Evolutionary conservation across 2,797 vertebrate species (phyloP), one percentile per base, ranked within the genome.

Genomic region (Scyliorhinus canicula): DNA sequence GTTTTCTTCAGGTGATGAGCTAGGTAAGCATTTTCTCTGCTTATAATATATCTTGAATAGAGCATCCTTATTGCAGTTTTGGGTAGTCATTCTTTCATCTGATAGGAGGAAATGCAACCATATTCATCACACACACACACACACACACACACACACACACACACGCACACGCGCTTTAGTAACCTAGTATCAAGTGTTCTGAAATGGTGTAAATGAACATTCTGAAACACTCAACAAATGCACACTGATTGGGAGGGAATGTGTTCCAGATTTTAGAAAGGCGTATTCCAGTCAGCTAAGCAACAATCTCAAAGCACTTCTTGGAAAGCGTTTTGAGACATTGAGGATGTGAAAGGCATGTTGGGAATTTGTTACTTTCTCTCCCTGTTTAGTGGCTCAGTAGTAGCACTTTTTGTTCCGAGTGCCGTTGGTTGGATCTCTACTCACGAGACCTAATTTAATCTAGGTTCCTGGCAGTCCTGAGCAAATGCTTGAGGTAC

Each of bases 1-100:
- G 96, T 99, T 99, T 97, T 99, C 99, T 95, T 99, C 99, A 0
- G 99, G 99, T 71, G 99, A 99, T 0, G 99, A 99, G 95, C 97
- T 99, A 95, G 99, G 99, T 99, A 96, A 95, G 97, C 71, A 2
- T 31, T 91, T 91, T n/a, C n/a, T 44, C 35, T 40, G 79, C 24
- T 47, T 47, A 82, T 47, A 82, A 47, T 47, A 82, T 44, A 47
- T 82, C 47, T 21, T 28, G 57, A 35, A 40, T 63, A 9, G n/a
- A 91, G 65, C 24, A 65, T 7, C 60, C 79, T 47, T 47, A 44
- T 47, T 16, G 85, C 31, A 55, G 4, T 52, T 57, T 55, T 31
- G 85, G 31, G 19, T 35, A 47, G 8, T 26, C 26, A 52, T 85
- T 0, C 47, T 40, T 86, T 86, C 5, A 86, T 35, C 9, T 11